phyloP scores from a whole-genome alignment of 2,113 vertebrate genomes.

The Microcebus jonahi region DNA sequence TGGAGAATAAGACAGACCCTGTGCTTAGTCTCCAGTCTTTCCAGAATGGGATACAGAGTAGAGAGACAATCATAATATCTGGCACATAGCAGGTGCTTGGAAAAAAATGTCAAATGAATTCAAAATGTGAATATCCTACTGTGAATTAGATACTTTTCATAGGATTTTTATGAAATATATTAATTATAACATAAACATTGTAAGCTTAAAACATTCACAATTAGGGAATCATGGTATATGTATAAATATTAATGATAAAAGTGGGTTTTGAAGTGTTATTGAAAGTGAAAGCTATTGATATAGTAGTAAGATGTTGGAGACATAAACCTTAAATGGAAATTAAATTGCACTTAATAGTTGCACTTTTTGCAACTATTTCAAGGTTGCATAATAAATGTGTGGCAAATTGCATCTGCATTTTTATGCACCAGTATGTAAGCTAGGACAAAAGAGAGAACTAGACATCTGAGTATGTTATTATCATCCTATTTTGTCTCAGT shows the following conservation, averaged over 20 bases:
- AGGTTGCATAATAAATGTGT: neutral
- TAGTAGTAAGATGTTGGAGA: neutral
- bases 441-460: neutral
- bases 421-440: neutral
- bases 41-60: neutral
- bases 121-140: constrained; percentile 45
- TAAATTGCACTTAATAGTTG: no score
- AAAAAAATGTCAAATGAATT: neutral
- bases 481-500: neutral
- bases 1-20: neutral
- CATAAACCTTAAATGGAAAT: neutral
- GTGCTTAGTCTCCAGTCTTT: neutral
- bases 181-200: neutral
- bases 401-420: neutral
- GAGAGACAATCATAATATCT: neutral
- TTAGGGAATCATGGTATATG: neutral
- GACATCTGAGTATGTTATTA: neutral
- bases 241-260: neutral
- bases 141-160: neutral
- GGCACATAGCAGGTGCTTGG: neutral
- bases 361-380: neutral
- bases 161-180: neutral
- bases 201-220: neutral
- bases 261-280: neutral
- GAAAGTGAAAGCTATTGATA: neutral